Evolutionary conservation across 2,113 vertebrate genomes (phyloP), one percentile per base, ranked within the genome.

Genomic region (Chaetura pelagica): DNA sequence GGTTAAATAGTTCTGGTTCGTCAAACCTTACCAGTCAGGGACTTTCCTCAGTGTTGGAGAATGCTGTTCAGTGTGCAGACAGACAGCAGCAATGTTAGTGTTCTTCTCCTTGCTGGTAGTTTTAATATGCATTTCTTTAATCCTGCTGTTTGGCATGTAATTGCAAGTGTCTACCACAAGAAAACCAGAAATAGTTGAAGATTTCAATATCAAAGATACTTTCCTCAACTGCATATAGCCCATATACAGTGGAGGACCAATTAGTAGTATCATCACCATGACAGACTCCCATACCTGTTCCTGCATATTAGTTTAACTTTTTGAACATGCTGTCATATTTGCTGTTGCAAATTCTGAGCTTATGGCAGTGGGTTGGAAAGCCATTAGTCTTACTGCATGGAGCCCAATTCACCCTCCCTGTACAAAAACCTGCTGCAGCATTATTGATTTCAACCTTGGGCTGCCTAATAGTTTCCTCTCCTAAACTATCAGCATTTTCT

Each of bases 191-290:
- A 91, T 84, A 48, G 27, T 84, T 97, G 84, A 88, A 91, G 71
- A 84, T 94, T 94, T 97, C 58, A 15, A 34, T 94, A 90, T 93
- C 89, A 90, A 96, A 97, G 86, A 84, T 54, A 89, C 61, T 68
- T 93, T 97, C 52, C 48, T 93, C 44, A 93, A 79, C 90, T 93
- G 63, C 55, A 35, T 49, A 68, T 81, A 94, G 46, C 80, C 95
- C 96, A 93, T 57, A 67, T 76, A 90, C 57, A 96, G 51, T 2
- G 21, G 79, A 77, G 85, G 94, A 88, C 69, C 29, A 93, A 71
- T 82, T 93, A 95, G 66, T 58, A 83, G 78, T 73, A 82, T 93
- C 82, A 57, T 66, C 92, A 78, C 80, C 71, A 46, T 38, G 84
- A 89, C 83, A 95, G 96, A 80, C 44, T 59, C 84, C 44, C 17